Base-by-base conservation (phyloP, 2,888 invertebrate genomes). In the Sphecodes monilicornis region DNA sequence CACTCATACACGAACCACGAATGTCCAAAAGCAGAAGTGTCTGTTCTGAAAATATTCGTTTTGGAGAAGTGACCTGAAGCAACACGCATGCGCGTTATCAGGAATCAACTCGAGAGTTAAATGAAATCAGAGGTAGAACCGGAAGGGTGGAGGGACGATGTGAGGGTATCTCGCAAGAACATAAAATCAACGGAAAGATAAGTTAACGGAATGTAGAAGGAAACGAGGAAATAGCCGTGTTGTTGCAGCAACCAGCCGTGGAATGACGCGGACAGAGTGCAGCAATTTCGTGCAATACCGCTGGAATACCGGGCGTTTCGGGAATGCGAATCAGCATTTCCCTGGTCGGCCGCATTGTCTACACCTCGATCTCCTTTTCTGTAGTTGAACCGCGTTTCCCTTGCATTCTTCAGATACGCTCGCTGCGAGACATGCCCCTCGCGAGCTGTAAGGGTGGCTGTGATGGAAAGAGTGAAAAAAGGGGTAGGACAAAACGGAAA, bases 271-370 rank as follows among this genome's bases (percentile, higher is more conserved):
- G 91, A 94, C 94, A 92, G 93, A 94, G 94, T 94, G 93, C 90
- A 93, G 94, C 93, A 94, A 94, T 94, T 94, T 94, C 93, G 91
- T 92, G 94, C 94, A 93, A 94, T 94, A 94, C 93, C 93, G 90
- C 89, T 87, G 92, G 93, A 93, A 94, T 94, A 94, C 94, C 93
- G 91, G 91, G 92, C 93, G 92, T 92, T 93, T 91, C 91, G 92
- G 93, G 93, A 94, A 93, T 94, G 93, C 92, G 92, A 93, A 93
- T 94, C 93, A 94, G 93, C 93, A 94, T 94, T 94, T 94, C 93
- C 93, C 91, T 92, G 87, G 87, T 91, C 88, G 80, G 76, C 76
- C 78, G 78, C 64, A 85, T 79, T 79, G 72, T 77, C 77, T 79
- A 68, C 74, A 66, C 57, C 68, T 70, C 80, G 46, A 54, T 64